phyloP scores from a whole-genome alignment of 2,797 vertebrate species.

The Bufotes viridis region DNA sequence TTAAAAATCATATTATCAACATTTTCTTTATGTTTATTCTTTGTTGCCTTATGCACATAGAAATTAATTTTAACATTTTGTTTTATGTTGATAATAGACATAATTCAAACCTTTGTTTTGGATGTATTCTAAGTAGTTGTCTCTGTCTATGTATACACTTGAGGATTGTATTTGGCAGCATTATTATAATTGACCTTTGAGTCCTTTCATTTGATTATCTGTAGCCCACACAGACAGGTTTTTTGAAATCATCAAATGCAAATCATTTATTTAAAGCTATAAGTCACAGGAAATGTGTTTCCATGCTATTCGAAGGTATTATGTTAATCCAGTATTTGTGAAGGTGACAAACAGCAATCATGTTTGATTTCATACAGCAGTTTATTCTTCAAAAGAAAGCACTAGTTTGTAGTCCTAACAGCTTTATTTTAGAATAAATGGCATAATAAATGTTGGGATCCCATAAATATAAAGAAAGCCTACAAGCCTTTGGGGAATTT shows the following conservation, averaged over 20 bases:
- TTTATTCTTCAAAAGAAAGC: background rate
- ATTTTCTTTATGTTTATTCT: too few relatives aligned
- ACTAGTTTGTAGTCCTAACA: background rate
- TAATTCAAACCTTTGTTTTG: background rate
- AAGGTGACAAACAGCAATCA: background rate
- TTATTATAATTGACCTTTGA: background rate
- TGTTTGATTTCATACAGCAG: background rate
- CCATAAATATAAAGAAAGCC: background rate
- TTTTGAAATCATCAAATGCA: background rate
- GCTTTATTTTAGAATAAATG: background rate
- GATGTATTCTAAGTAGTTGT: background rate
- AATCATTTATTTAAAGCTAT: constrained; percentile 3
- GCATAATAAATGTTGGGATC: background rate
- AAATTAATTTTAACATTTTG: background rate
- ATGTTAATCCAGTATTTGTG: constrained; percentile 6
- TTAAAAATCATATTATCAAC: too few relatives aligned
- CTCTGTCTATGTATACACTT: background rate
- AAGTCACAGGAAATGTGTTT: constrained; percentile 10
- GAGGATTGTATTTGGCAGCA: background rate
- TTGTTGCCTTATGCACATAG: too few relatives aligned
- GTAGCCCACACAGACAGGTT: background rate
- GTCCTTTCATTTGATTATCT: constrained; percentile 5
- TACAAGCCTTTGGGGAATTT: background rate
- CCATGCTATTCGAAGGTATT: constrained; percentile 6
- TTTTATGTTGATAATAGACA: background rate